These are phyloP conservation scores for Pristionchus arcanus DNA, from an alignment of 2,888 invertebrate species.

Conservation along the genomic window DNA sequence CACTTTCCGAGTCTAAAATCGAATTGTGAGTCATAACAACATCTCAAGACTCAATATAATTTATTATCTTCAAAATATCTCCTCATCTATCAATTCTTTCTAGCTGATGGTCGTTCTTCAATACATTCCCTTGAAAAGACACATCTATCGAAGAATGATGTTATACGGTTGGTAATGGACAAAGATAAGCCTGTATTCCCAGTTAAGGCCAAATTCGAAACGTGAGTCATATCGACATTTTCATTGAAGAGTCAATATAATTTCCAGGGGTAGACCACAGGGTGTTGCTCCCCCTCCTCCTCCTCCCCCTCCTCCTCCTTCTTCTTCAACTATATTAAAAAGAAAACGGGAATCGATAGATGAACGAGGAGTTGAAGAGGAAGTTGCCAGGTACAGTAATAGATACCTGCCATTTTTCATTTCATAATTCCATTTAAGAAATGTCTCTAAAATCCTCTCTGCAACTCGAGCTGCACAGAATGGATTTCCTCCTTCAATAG, in stretches of 20 bases:
- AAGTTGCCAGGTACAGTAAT: constrained; percentile 54
- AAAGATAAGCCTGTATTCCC: constrained; percentile 56
- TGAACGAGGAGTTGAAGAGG: constrained; percentile 55
- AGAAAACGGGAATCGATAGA: constrained; percentile 51
- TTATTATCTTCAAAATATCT: background rate
- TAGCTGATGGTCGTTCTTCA: constrained; percentile 34
- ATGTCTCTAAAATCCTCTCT: constrained; percentile 54
- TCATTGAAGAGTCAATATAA: background rate
- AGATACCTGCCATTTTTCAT: background rate
- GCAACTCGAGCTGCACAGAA: constrained; percentile 40
- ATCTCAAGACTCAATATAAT: background rate
- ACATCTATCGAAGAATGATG: constrained; percentile 53
- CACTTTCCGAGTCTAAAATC: constrained; percentile 47
- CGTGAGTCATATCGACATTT: constrained; percentile 17
- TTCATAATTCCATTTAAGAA: constrained; percentile 16
- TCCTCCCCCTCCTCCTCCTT: background rate
- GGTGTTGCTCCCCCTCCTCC: background rate
- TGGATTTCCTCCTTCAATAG: background rate
- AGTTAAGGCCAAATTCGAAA: constrained; percentile 54
- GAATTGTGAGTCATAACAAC: constrained; percentile 48
- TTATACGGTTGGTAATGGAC: constrained; percentile 51
- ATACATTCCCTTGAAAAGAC: constrained; percentile 49
- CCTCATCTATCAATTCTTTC: background rate
- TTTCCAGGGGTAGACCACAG: background rate
- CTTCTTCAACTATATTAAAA: constrained; percentile 24